phyloP scores from a whole-genome alignment of 2,888 invertebrate species.

The Colostygia pectinataria region DNA sequence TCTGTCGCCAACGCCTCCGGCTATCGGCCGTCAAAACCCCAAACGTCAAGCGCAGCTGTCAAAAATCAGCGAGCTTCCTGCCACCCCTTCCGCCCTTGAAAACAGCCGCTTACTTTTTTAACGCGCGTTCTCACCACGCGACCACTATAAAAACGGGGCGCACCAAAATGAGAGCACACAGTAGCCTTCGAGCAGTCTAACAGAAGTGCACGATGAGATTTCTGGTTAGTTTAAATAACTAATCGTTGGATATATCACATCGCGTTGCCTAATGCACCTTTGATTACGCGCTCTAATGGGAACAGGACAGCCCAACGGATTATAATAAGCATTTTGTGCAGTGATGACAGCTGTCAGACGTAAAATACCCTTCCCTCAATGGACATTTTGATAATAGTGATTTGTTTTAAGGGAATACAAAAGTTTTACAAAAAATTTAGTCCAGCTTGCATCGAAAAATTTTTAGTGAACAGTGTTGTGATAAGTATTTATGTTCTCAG shows the following conservation, averaged over 20 bases:
- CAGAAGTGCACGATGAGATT: constrained; percentile 82
- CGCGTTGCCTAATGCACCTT: too few species aligned
- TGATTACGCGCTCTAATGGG: too few species aligned
- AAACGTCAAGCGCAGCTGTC: constrained; percentile 35
- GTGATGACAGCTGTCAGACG: too few species aligned
- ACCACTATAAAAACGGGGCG: constrained; percentile 68
- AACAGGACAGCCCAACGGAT: too few species aligned
- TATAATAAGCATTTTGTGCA: too few species aligned
- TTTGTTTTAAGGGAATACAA: too few species aligned
- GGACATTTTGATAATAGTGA: too few species aligned
- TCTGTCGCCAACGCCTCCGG: constrained; percentile 7
- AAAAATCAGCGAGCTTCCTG: constrained; percentile 70
- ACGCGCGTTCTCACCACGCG: constrained; percentile 59
- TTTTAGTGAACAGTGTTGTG: background rate
- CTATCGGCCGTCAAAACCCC: constrained; percentile 22
- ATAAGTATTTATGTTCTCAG: constrained; percentile 53
- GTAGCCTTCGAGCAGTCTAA: constrained; percentile 81
- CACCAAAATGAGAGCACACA: constrained; percentile 75
- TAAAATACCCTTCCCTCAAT: too few species aligned
- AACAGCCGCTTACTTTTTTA: constrained; percentile 78
- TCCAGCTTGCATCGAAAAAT: too few species aligned
- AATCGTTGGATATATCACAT: constrained; percentile 1
- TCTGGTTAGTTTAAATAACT: constrained; percentile 66
- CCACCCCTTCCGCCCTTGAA: constrained; percentile 79
- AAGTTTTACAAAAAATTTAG: background rate